Percentiles rank a stretch among this genome's conserved stretches.
Conservation (phyloP, 2,797 vertebrate species). For the Sebastes hubbsi region DNA sequence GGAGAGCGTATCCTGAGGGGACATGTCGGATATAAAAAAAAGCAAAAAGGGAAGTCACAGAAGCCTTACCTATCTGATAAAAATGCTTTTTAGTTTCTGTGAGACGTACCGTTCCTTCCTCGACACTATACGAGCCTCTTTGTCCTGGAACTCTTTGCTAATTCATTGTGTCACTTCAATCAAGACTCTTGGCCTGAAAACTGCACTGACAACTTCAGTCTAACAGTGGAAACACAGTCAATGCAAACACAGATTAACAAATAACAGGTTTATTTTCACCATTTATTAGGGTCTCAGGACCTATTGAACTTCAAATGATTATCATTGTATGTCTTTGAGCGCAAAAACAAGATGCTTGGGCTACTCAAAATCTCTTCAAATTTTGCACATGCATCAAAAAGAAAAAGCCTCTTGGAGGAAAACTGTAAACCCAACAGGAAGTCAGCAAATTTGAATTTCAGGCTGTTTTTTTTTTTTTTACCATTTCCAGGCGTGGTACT, state of each 20-base stretch:
- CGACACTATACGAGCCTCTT: neutral
- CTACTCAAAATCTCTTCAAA: too few species aligned
- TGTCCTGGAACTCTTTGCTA: neutral
- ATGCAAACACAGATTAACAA: neutral
- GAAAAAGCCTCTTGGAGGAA: too few species aligned
- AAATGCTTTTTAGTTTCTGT: neutral
- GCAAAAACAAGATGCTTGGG: too few species aligned
- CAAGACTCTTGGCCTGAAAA: neutral
- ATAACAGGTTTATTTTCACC: neutral
- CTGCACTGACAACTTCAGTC: neutral
- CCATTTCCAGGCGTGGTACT: neutral
- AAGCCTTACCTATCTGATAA: neutral
- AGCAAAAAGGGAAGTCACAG: neutral
- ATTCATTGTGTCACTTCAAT: neutral
- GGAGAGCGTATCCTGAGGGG: neutral
- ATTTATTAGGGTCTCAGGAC: neutral
- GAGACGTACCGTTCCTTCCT: neutral
- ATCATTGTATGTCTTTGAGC: neutral
- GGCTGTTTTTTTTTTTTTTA: neutral
- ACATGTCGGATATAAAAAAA: neutral
- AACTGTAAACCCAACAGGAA: too few species aligned
- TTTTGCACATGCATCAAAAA: too few species aligned
- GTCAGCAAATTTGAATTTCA: neutral
- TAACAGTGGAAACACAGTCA: neutral
- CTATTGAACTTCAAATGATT: neutral